Evolutionary conservation across 2,113 vertebrate genomes (phyloP), one percentile per base, ranked within the genome.

Genomic region (Leucosticte australis): DNA sequence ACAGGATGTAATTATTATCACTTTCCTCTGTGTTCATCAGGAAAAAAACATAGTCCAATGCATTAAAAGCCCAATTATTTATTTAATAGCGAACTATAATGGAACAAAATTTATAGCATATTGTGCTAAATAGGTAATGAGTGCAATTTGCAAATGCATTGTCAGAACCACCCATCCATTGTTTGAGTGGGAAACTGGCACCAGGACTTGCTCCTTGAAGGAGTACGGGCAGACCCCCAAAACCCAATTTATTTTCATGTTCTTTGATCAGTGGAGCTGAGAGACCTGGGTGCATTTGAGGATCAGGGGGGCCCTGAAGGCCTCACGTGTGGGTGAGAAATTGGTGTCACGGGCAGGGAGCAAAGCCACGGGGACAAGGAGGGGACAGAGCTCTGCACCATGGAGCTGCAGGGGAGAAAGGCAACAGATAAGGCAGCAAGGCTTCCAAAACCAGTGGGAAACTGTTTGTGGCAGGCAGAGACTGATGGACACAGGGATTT

Each of bases 131-230:
- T 4, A 46, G 63, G 75, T 69, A 93, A 85, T 35, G 55, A 65
- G 46, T 20, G 35, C 71, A 83, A 59, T 78, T 63, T 74, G 52
- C n/a, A 47, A 86, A 47, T 22, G 55, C 55, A 70, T 86, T 74
- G 47, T 90, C 47, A 69, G 87, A 91, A 14, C 33, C 44, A 39
- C 30, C 14, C 0, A 21, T 24, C 68, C 88, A 92, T 95, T 87
- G 92, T 96, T 63, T 56, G 76, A 89, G 76, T 81, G 86, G 21
- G 90, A 80, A 95, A 33, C 47, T 92, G 73, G 80, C 83, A 83
- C 33, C 23, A 52, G 70, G 53, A 35, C 19, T 63, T 42, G 37
- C 42, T 78, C 22, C 64, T 50, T 49, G 69, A 4, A 87, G 35
- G 23, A 83, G 19, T 2, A 41, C 1, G 8, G 85, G 65, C 74